Evolutionary conservation across 2,113 vertebrate species (phyloP).

Genomic region (Cyanoderma ruficeps): DNA sequence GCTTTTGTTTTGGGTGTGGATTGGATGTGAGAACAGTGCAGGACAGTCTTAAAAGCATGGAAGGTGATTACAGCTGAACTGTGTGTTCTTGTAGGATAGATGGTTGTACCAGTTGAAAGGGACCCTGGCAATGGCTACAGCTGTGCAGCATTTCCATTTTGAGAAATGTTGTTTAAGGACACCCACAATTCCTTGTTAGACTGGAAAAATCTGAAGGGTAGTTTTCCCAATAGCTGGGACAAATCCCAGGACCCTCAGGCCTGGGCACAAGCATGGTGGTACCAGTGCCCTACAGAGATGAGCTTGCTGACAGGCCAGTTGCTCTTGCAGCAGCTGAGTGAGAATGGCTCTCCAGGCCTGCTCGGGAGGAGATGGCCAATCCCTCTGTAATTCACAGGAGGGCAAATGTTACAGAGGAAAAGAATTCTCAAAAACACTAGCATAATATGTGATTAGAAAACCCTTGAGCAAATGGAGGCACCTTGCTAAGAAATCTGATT

Average conservation of each 20-base stretch:
- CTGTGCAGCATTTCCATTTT: background rate
- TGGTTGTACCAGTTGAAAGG: background rate
- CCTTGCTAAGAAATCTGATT: background rate
- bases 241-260: background rate
- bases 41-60: background rate
- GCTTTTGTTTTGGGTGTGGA: background rate
- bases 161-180: background rate
- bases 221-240: background rate
- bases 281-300: rapidly evolving
- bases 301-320: background rate
- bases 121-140: background rate
- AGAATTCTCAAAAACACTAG: background rate
- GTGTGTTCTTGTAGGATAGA: background rate
- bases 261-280: background rate
- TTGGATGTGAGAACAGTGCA: background rate
- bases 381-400: background rate
- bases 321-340: background rate
- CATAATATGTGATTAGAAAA: background rate
- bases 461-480: background rate
- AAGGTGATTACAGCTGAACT: background rate
- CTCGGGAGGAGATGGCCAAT: rapidly evolving
- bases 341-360: background rate
- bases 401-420: background rate
- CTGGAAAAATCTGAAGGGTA: background rate
- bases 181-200: background rate